phyloP scores from a whole-genome alignment of 1,140 invertebrate genomes.

The Coelopa frigida region DNA sequence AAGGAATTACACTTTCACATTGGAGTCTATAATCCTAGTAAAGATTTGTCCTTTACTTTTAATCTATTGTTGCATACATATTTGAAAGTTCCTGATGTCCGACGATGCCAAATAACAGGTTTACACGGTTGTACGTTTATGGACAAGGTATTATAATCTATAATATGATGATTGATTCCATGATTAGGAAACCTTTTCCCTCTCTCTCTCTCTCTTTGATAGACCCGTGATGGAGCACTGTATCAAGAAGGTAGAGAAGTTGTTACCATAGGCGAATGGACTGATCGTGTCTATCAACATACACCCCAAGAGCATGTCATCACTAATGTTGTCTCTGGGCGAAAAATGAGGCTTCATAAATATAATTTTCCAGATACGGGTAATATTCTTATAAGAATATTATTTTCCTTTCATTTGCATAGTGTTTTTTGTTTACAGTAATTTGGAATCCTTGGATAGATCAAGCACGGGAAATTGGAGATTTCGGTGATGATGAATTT shows the following conservation, averaged over 20 bases:
- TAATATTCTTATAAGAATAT: slow-evolving; percentile 25
- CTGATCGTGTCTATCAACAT: slow-evolving; percentile 87
- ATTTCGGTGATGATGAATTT: slow-evolving; percentile 93
- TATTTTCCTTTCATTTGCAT: not conserved
- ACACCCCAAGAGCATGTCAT: slow-evolving; percentile 88
- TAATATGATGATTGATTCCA: slow-evolving; percentile 11
- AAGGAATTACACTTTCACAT: slow-evolving; percentile 89
- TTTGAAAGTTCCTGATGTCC: slow-evolving; percentile 90
- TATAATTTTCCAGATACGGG: slow-evolving; percentile 89
- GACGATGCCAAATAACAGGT: slow-evolving; percentile 81
- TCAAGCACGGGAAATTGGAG: slow-evolving; percentile 81
- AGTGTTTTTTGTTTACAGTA: slow-evolving; percentile 49
- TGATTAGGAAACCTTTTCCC: not conserved
- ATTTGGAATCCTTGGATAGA: slow-evolving; percentile 96
- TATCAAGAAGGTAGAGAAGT: slow-evolving; percentile 83
- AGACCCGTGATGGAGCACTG: slow-evolving; percentile 73
- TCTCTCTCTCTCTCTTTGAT: slow-evolving; percentile 5
- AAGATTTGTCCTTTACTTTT: slow-evolving; percentile 84
- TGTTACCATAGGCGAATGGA: slow-evolving; percentile 84
- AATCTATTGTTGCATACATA: slow-evolving; percentile 91
- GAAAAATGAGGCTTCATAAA: slow-evolving; percentile 87
- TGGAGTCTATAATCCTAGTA: slow-evolving; percentile 83
- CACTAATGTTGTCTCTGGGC: slow-evolving; percentile 82
- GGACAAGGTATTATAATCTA: slow-evolving; percentile 66
- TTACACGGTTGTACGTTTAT: slow-evolving; percentile 86